phyloP scores from a whole-genome alignment of 2,888 invertebrate species.

The Candidula unifasciata region DNA sequence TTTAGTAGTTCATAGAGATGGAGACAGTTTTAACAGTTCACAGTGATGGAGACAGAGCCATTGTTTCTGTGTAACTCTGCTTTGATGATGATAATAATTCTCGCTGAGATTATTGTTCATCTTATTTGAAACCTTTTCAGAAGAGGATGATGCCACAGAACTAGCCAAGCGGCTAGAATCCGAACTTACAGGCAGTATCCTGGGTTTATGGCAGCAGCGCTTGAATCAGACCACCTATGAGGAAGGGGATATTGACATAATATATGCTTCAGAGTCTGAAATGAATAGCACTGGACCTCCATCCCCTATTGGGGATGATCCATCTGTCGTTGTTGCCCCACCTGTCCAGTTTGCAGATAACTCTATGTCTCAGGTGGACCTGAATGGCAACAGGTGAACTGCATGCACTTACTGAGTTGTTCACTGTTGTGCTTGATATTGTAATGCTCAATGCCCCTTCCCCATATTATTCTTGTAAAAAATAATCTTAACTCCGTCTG shows the following conservation, averaged over 20 bases:
- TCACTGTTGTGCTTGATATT: not conserved
- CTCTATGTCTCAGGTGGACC: not conserved
- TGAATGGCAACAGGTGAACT: constrained; percentile 35
- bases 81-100: too few relatives aligned
- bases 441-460: not conserved
- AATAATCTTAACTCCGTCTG: too few relatives aligned
- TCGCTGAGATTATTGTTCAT: not conserved
- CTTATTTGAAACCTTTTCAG: constrained; percentile 13
- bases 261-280: constrained; percentile 55
- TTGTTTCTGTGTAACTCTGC: too few relatives aligned
- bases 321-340: constrained; percentile 39
- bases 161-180: constrained; percentile 55
- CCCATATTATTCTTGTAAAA: too few relatives aligned
- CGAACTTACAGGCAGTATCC: constrained; percentile 55
- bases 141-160: constrained; percentile 55
- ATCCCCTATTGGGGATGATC: constrained; percentile 48
- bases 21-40: too few relatives aligned
- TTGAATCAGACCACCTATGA: constrained; percentile 47
- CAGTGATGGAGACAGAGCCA: too few relatives aligned
- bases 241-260: constrained; percentile 50
- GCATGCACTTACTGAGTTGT: not conserved
- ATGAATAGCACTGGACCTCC: constrained; percentile 51
- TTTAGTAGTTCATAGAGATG: too few relatives aligned
- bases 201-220: constrained; percentile 56
- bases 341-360: constrained; percentile 38